Evolutionary conservation across 1,140 invertebrate species (phyloP), one percentile per base, ranked within the genome.

Genomic region (Pogonus chalceus): DNA sequence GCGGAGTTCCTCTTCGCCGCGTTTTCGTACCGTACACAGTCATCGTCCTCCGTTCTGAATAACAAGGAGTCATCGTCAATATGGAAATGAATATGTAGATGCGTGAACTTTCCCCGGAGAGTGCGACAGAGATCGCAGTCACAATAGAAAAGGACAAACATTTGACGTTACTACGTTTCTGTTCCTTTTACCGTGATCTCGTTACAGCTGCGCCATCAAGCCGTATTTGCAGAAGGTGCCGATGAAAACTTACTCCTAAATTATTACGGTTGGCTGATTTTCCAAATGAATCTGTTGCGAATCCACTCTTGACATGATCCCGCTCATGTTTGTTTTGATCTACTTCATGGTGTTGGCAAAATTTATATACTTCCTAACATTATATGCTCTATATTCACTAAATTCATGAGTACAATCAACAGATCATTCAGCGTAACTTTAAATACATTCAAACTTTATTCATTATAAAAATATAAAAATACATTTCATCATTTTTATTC

Each of bases 41-140:
- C 26, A 31, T 31, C 4, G 26, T 14, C 37, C 18, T 4, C 37
- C 37, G 37, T 12, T 18, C 18, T 43, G 37, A 43, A 43, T 43
- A 43, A 43, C 37, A 43, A 43, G 37, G 37, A 43, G 37, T 16
- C 18, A 43, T 43, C 37, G 37, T 43, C 37, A 43, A 43, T 43
- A 43, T 43, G 37, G 37, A 43, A 43, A 43, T 43, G 37, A 43
- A 43, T 43, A 43, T 43, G 37, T 43, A 43, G 37, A 43, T 43
- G 37, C 37, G 37, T 43, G 37, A 43, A 43, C 37, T 43, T 43
- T 43, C 37, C 37, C 37, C 37, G 18, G 37, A 43, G 37, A 4
- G 37, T 7, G 37, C 9, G 7, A 10, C 37, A 12, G n/a, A n/a
- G n/a, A n/a, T n/a, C n/a, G n/a, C n/a, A n/a, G n/a, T n/a, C n/a